phyloP scores from a whole-genome alignment of 2,888 invertebrate species.

The Tenthredo amoena region DNA sequence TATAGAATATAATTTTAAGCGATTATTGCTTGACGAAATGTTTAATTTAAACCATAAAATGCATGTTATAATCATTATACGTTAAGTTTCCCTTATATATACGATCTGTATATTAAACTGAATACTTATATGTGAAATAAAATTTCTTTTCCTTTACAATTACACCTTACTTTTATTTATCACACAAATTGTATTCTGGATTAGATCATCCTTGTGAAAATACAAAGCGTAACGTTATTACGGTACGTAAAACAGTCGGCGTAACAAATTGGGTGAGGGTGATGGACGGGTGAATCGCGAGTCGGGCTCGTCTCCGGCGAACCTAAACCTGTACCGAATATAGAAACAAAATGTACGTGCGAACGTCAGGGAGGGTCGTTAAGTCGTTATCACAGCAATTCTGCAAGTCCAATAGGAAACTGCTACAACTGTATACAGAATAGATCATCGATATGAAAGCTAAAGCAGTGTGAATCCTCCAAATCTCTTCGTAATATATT shows the following conservation, averaged over 20 bases:
- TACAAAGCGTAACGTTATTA: conserved; percentile 26
- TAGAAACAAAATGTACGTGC: conserved; percentile 21
- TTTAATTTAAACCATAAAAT: background rate
- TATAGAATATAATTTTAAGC: background rate
- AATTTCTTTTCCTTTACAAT: background rate
- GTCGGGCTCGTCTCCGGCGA: conserved; percentile 2
- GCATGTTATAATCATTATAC: background rate
- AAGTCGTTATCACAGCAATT: conserved; percentile 5
- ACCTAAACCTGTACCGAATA: conserved; percentile 9
- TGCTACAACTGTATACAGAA: background rate
- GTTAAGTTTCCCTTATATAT: background rate
- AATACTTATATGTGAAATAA: background rate
- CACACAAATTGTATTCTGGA: background rate
- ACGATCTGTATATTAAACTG: background rate
- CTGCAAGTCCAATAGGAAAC: background rate
- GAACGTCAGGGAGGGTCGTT: background rate
- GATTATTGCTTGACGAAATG: background rate
- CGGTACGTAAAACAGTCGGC: background rate
- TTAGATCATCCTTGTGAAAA: background rate
- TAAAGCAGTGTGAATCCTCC: background rate
- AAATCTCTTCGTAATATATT: background rate
- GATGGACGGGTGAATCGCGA: conserved; percentile 23
- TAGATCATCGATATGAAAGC: background rate
- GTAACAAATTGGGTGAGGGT: conserved; percentile 16
- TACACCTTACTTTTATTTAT: background rate